These are phyloP conservation scores for Phymanthus crucifer DNA, from an alignment of 92 coral and sea anemone species.

Conservation along the genomic window DNA sequence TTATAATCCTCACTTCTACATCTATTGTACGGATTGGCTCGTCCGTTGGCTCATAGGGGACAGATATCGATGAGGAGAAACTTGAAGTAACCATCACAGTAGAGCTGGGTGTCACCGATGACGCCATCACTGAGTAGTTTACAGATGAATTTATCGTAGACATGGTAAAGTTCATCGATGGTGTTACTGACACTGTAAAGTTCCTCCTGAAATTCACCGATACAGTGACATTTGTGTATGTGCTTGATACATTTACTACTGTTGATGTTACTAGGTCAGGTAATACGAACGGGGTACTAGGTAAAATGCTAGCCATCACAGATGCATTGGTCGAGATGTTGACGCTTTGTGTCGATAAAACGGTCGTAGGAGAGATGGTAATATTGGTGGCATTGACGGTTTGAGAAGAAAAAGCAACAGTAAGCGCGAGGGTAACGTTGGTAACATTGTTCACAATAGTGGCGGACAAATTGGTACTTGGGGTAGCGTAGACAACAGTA, in stretches of 20 bases:
- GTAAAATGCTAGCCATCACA: background rate
- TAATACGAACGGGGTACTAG: background rate
- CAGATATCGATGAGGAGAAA: slow-evolving; percentile 4
- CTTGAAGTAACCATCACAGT: slow-evolving; percentile 19
- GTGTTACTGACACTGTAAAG: slow-evolving; percentile 1
- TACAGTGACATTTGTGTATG: background rate
- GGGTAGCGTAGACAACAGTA: no score
- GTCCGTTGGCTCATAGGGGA: background rate
- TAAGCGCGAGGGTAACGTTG: no score
- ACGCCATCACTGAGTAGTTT: background rate
- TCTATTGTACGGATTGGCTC: background rate
- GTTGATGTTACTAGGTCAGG: background rate
- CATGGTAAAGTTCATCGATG: background rate
- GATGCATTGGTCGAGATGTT: background rate
- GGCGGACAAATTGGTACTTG: no score
- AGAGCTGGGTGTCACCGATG: slow-evolving; percentile 9
- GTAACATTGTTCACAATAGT: no score
- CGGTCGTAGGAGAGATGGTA: background rate
- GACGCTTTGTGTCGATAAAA: background rate
- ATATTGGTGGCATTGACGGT: no score
- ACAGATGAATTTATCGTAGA: background rate
- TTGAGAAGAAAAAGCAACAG: no score
- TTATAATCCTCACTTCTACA: background rate
- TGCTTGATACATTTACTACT: background rate
- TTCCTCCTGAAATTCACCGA: background rate